Base-by-base conservation (phyloP, 2,888 invertebrate genomes). In the Cryptosula pallasiana region DNA sequence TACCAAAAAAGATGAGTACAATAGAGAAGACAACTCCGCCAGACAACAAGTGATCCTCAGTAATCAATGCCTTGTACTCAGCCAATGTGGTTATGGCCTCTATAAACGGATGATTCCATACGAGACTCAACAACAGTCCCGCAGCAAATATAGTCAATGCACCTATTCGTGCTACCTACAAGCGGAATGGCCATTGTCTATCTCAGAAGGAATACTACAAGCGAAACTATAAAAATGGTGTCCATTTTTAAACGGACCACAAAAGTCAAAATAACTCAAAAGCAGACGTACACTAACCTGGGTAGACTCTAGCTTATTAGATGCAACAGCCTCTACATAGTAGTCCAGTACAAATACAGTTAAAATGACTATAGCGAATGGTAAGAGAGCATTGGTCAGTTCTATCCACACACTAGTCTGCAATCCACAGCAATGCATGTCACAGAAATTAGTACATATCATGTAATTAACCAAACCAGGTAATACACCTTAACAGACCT, bases 1-100 rank as follows among this genome's bases (percentile, higher is more conserved):
- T 76, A 87, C 87, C 87, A 54, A 86, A 75, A 36, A 85, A 78
- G 74, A 87, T 86, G 58, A 85, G 81, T 13, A 82, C 76, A 29
- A 86, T 77, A 72, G 87, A 86, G 75, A 88, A 84, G 1, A 87
- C 75, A 13, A 87, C 86, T 13, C 87, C 87, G 35, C 84, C 84
- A 35, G 86, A 86, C 36, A 86, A 74, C 0, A 81, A 78, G 77
- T 87, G 87, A 70, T 86, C 85, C 73, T 81, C 83, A 5, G 80
- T 77, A 2, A 81, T 78, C 27, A 83, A 77, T 36, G 80, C 80
- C 72, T 77, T 74, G 57, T 81, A 74, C 71, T 78, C 78, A 73
- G 77, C 73, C 75, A 81, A 75, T 25, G 78, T 81, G 16, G 81
- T 82, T 13, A 82, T 77, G 55, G 77, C 76, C 1, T 79, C 76